Evolutionary conservation across 1,140 invertebrate genomes (phyloP).

Genomic region (Eulimnadia texana): DNA sequence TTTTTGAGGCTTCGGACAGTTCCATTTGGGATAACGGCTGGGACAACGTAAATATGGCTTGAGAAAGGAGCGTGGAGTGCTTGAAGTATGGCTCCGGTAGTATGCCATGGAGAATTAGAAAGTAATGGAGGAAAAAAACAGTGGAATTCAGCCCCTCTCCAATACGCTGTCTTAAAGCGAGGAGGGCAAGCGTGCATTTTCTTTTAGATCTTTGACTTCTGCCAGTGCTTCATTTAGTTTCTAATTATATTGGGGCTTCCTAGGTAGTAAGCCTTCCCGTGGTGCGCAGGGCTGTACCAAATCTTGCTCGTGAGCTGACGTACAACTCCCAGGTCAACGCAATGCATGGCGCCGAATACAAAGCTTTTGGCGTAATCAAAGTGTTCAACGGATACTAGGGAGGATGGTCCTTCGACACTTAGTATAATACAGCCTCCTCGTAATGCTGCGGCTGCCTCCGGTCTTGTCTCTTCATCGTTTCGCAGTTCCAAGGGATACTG

Average conservation of each 20-base stretch:
- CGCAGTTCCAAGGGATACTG: too few relatives aligned
- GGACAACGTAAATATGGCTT: not conserved
- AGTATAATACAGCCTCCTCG: too few relatives aligned
- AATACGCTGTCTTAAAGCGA: not conserved
- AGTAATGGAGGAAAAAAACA: not conserved
- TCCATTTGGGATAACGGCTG: not conserved
- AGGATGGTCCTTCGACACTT: not conserved
- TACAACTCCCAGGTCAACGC: constrained; percentile 2
- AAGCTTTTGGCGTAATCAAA: not conserved
- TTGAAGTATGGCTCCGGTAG: not conserved
- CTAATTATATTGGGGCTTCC: not conserved
- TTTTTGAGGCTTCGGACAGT: not conserved
- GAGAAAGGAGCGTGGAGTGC: not conserved
- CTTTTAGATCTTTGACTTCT: not conserved
- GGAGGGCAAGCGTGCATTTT: not conserved
- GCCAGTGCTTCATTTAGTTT: not conserved
- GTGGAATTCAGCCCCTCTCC: not conserved
- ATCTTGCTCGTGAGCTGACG: not conserved
- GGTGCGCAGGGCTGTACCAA: not conserved
- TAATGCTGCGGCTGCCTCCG: too few relatives aligned
- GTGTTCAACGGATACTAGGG: not conserved
- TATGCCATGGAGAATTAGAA: not conserved
- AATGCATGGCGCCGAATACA: not conserved
- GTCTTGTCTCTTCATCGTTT: too few relatives aligned
- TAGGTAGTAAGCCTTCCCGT: not conserved